Evolutionary conservation across 2,888 invertebrate genomes (phyloP).

Genomic region (Lycaena phlaeas): DNA sequence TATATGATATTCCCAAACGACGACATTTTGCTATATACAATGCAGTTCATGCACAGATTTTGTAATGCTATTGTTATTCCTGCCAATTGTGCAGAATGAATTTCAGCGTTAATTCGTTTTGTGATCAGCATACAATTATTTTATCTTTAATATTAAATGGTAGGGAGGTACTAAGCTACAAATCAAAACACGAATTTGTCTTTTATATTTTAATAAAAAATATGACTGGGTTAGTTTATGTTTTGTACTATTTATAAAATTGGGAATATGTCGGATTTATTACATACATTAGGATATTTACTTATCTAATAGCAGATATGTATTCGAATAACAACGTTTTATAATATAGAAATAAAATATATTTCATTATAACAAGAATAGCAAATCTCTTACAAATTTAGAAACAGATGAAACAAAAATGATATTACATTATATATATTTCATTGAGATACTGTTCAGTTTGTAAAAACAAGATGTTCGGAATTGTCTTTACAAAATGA

Average conservation of each 20-base stretch:
- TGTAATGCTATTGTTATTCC: slow-evolving; percentile 20
- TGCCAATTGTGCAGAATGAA: slow-evolving; percentile 1
- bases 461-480: slow-evolving; percentile 3
- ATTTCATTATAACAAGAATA: slow-evolving; percentile 7
- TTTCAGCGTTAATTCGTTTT: slow-evolving; percentile 13
- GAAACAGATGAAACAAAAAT: slow-evolving; percentile 3
- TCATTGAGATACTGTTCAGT: slow-evolving; percentile 1
- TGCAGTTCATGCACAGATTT: slow-evolving; percentile 54
- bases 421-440: slow-evolving; percentile 3
- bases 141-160: slow-evolving; percentile 18
- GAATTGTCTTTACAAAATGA: slow-evolving; percentile 10
- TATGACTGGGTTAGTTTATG: slow-evolving; percentile 53
- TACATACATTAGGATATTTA: slow-evolving; percentile 8
- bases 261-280: slow-evolving; percentile 15
- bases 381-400: slow-evolving; percentile 9
- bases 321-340: slow-evolving; percentile 3
- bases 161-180: slow-evolving; percentile 64
- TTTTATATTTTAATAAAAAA: slow-evolving; percentile 69
- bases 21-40: slow-evolving; percentile 60
- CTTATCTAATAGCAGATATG: slow-evolving; percentile 4
- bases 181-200: slow-evolving; percentile 68
- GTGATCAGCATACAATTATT: slow-evolving; percentile 10
- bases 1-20: slow-evolving; percentile 37
- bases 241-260: slow-evolving; percentile 27
- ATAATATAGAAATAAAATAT: slow-evolving; percentile 9